Base-by-base conservation (phyloP, 2,113 vertebrate species). In the Conger conger region DNA sequence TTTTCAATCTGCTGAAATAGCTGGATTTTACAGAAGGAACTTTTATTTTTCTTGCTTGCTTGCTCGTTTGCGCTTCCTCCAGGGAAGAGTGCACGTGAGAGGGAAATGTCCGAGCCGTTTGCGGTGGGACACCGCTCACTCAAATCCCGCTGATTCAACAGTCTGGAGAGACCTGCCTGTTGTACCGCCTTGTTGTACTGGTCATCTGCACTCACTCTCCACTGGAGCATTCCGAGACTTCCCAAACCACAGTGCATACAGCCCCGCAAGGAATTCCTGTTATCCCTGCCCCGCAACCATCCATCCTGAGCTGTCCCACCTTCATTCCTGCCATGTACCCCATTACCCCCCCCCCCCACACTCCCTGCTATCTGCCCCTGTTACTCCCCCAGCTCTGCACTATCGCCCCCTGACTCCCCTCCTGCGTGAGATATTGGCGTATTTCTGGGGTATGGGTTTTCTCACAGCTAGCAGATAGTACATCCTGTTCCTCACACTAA, bases 371-470 rank as follows among this genome's bases (percentile, higher is more conserved):
- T 78, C 68, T 63, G 36, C 40, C 30, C 36, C 6, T 53, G 27
- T 20, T 73, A 50, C 40, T 42, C 36, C 85, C 83, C 73, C 77
- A 54, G 79, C 40, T 81, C 82, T 79, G 53, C 76, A 80, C 81
- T 79, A 63, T 87, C 83, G 11, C 30, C 16, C 73, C 80, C 45
- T 84, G 84, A 76, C 81, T 76, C 63, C 68, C 45, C 79, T 76
- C 38, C 81, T 80, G 45, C 45, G 15, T 17, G 63, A 35, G 42
- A 45, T 83, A 78, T 54, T 20, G 36, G 17, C 0, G 2, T n/a
- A 33, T 27, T 79, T 73, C 9, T 20, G 40, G 76, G 42, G 42
- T 15, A 79, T 84, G 83, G 50, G 42, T 76, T 36, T 60, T n/a
- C 37, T 78, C 76, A 78, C 83, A 37, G 50, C 13, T 36, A 77